A percentile compares a stretch with the other conserved stretches of the same genome.
Evolutionary conservation across 2,888 invertebrate species (phyloP).

Genomic region (Phaedon cochleariae): DNA sequence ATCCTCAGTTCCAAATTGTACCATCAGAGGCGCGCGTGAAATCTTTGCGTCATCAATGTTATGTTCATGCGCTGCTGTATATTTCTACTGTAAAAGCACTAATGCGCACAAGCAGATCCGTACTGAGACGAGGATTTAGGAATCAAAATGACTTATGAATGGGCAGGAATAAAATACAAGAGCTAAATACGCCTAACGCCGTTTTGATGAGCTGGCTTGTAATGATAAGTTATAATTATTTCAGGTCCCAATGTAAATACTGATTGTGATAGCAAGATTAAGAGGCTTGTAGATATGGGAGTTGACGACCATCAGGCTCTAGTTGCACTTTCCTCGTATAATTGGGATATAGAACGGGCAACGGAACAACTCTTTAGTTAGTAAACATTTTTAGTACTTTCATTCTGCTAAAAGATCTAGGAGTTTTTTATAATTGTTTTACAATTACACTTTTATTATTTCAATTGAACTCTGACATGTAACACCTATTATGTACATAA

Average conservation of each 20-base stretch:
- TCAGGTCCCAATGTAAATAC: slow-evolving; percentile 76
- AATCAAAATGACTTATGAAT: no score
- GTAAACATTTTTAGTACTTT: slow-evolving; percentile 53
- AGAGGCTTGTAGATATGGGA: slow-evolving; percentile 92
- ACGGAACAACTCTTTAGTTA: slow-evolving; percentile 89
- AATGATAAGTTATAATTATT: slow-evolving; percentile 20
- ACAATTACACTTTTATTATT: background rate
- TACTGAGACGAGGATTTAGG: no score
- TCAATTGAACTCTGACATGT: background rate
- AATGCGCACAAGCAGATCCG: no score
- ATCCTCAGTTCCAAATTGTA: no score
- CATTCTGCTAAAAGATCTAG: background rate
- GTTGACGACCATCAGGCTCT: slow-evolving; percentile 89
- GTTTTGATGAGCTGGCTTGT: no score
- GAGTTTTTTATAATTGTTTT: background rate
- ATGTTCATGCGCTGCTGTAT: no score
- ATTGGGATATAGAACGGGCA: slow-evolving; percentile 93
- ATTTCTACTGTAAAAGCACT: no score
- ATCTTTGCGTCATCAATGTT: no score
- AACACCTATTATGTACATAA: background rate
- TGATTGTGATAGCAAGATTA: slow-evolving; percentile 88
- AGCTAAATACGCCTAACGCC: no score
- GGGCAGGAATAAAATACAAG: no score
- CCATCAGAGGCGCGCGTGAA: no score
- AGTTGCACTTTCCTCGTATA: slow-evolving; percentile 88